Base-by-base conservation (phyloP, 1,140 invertebrate species). In the Anastatus disparis region DNA sequence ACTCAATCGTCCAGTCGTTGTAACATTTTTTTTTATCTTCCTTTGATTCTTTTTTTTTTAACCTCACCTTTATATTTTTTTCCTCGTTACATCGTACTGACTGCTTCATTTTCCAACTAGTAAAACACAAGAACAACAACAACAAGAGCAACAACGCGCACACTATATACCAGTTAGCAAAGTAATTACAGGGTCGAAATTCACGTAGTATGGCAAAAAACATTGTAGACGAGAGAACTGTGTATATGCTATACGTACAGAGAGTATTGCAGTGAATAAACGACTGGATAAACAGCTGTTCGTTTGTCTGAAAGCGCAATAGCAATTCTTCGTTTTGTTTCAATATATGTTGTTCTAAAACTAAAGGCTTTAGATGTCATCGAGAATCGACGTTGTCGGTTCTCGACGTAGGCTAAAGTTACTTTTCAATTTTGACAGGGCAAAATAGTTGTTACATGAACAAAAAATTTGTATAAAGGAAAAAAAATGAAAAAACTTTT, bases 281-380 rank as follows among this genome's bases (percentile, higher is more conserved):
- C 48, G 24, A 64, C 24, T 13, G 24, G 42, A 9, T 20, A 59
- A 40, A 58, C 44, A 52, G 26, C 46, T 48, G 46, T 29, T 50
- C 26, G 22, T 40, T 62, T 52, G 22, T 55, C 15, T 17, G 63
- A 27, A 55, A 17, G 50, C 26, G 24, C 27, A 67, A 59, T 50
- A 4, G 46, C 46, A 26, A 27, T 53, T 46, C 27, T 26, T 42
- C 6, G 17, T 44, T 42, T 12, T 24, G 44, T 22, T 27, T 22
- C 12, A 48, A n/a, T 63, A n/a, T 53, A 17, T 35, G 10, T 35
- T 6, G 4, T 35, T 4, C 10, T 4, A 4, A 35, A 4, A 6
- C 31, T 4, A 35, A 10, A 35, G 31, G 10, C 31, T 35, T 35
- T 35, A 35, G 31, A 6, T 4, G 31, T 6, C 31, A 35, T 35